Evolutionary conservation across 2,113 vertebrate genomes (phyloP).

Genomic region (Hyperopisus bebe): DNA sequence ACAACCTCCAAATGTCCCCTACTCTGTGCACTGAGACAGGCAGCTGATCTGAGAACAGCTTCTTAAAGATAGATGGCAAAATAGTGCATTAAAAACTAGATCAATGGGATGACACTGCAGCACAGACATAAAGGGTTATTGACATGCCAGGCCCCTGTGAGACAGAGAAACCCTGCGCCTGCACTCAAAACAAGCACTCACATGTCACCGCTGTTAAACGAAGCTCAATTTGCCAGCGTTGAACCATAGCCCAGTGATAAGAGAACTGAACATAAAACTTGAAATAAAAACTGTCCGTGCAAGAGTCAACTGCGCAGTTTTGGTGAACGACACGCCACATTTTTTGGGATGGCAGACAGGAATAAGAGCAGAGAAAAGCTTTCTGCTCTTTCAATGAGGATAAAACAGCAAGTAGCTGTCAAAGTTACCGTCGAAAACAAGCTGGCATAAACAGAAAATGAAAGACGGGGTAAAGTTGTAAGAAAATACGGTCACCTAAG

Average conservation of each 20-base stretch:
- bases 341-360: not conserved
- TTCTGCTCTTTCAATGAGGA: not conserved
- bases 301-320: not conserved
- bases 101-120: not conserved
- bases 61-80: conserved; percentile 10
- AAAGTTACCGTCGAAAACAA: not conserved
- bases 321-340: not conserved
- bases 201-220: conserved; percentile 9
- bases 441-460: not conserved
- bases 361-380: conserved; percentile 1
- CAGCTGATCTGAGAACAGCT: not conserved
- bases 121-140: not conserved
- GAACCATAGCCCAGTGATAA: conserved; percentile 7
- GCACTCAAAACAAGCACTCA: not conserved
- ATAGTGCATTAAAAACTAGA: conserved; percentile 14
- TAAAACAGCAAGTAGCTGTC: not conserved
- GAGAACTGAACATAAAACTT: not conserved
- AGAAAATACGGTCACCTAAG: not conserved
- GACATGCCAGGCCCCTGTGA: not conserved
- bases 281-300: not conserved
- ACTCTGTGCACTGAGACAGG: not conserved
- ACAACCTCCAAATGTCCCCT: not conserved
- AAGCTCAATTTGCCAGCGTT: not conserved
- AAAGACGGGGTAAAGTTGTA: not conserved
- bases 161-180: not conserved